phyloP scores from a whole-genome alignment of 1,140 invertebrate species.

The Onthophagus taurus region DNA sequence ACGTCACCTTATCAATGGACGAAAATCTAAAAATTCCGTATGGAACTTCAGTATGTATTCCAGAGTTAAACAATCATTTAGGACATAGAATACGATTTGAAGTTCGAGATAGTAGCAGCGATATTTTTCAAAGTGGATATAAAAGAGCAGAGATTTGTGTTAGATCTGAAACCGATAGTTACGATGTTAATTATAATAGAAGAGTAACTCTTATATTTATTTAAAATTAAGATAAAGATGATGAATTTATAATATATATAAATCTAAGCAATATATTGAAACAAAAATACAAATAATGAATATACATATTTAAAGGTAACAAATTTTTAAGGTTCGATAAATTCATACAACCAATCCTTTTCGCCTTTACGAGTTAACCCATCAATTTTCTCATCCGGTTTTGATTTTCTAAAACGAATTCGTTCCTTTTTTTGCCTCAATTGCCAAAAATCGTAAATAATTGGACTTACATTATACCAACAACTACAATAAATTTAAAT shows the following conservation, averaged over 20 bases:
- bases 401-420: constrained; percentile 65
- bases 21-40: constrained; percentile 35
- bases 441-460: constrained; percentile 91
- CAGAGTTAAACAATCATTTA: constrained; percentile 43
- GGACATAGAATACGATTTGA: constrained; percentile 36
- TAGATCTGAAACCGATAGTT: constrained; percentile 42
- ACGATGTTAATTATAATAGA: constrained; percentile 41
- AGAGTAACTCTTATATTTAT: constrained; percentile 33
- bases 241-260: background rate
- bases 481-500: constrained; percentile 56
- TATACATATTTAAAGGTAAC: background rate
- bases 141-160: constrained; percentile 43
- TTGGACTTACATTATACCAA: constrained; percentile 77
- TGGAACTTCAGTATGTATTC: constrained; percentile 40
- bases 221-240: background rate
- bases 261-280: background rate
- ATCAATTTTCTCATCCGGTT: constrained; percentile 51
- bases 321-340: constrained; percentile 77
- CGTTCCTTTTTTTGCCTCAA: constrained; percentile 88
- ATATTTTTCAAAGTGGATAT: constrained; percentile 36
- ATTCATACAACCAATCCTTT: constrained; percentile 83
- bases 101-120: constrained; percentile 36
- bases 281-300: background rate
- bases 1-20: constrained; percentile 44
- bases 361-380: constrained; percentile 62